Conservation (phyloP, 2,888 invertebrate species). For the Dicranocentrus wangi region DNA sequence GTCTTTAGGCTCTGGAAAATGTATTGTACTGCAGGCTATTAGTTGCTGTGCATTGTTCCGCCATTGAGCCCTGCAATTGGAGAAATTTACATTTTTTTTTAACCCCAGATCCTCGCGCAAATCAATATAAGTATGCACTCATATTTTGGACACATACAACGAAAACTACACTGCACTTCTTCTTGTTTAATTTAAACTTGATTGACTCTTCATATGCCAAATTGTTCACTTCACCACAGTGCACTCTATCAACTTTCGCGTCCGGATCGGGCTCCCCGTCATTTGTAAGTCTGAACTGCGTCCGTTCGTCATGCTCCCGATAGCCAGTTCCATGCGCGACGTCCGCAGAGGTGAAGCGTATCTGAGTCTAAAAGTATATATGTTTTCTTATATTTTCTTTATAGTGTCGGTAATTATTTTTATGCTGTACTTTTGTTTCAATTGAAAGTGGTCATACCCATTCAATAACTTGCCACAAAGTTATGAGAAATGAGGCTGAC, state of each 20-base stretch:
- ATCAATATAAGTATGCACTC: too few relatives aligned
- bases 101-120: too few relatives aligned
- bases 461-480: too few relatives aligned
- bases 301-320: not conserved
- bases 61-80: constrained; percentile 12
- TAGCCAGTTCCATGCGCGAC: not conserved
- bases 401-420: too few relatives aligned
- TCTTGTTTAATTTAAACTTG: constrained; percentile 14
- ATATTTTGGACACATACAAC: constrained; percentile 14
- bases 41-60: constrained; percentile 21
- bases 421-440: too few relatives aligned
- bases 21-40: constrained; percentile 10
- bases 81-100: too few relatives aligned
- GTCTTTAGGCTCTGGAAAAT: not conserved
- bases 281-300: not conserved
- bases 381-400: too few relatives aligned
- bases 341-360: not conserved
- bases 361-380: too few relatives aligned
- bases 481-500: too few relatives aligned
- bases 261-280: not conserved
- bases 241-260: not conserved
- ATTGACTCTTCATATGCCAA: constrained; percentile 27
- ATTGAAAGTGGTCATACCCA: too few relatives aligned
- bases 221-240: constrained; percentile 11
- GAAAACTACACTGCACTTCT: not conserved